These are phyloP conservation scores for Empidonax traillii DNA, from an alignment of 2,113 vertebrate genomes.

Conservation along the genomic window DNA sequence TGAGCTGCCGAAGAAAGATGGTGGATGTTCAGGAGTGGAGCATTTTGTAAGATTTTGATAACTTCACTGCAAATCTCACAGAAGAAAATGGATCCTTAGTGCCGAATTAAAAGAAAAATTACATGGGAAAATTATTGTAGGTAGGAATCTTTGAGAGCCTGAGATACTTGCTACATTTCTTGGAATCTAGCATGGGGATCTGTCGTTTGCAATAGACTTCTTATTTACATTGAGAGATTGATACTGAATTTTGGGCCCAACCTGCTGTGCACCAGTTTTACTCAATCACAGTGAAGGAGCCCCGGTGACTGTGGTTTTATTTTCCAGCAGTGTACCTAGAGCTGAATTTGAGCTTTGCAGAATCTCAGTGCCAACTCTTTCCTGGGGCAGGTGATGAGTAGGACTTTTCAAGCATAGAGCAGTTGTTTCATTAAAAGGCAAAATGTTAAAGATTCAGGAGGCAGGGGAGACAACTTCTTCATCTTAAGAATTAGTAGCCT, in stretches of 20 bases:
- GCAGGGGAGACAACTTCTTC: neutral
- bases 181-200: neutral
- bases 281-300: neutral
- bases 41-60: conserved; percentile 29
- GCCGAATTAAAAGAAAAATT: neutral
- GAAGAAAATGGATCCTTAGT: neutral
- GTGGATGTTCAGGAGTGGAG: conserved; percentile 5
- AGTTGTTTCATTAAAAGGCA: neutral
- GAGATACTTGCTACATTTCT: neutral
- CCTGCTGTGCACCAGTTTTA: neutral
- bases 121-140: neutral
- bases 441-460: neutral
- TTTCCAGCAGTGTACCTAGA: neutral
- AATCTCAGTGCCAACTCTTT: neutral
- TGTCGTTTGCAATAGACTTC: neutral
- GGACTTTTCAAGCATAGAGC: neutral
- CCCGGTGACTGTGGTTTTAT: neutral
- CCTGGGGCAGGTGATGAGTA: neutral
- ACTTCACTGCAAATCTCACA: neutral
- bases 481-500: neutral
- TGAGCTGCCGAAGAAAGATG: neutral
- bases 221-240: neutral
- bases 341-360: neutral
- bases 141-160: neutral
- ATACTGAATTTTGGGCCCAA: neutral